A percentile compares a stretch with the other conserved stretches of the same genome.
Evolutionary conservation across 92 coral and sea anemone genomes (phyloP).

Genomic region (Hydrozoanthus gracilis): DNA sequence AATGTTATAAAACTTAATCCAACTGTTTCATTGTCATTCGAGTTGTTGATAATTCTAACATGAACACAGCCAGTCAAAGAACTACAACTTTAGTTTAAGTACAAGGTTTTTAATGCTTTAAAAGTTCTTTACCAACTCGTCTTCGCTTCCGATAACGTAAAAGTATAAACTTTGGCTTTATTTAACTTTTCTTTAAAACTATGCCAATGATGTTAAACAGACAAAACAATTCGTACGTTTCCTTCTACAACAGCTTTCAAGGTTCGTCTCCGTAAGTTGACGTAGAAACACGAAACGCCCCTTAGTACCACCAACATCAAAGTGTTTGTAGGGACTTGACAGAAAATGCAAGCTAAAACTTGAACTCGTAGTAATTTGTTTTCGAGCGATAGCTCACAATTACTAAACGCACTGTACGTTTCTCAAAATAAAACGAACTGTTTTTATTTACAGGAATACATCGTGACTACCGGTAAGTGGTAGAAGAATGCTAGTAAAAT

Average conservation of each 20-base stretch:
- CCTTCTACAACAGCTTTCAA: neutral
- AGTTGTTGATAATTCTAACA: neutral
- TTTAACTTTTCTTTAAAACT: neutral
- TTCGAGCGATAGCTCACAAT: too few species aligned
- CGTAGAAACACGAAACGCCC: neutral
- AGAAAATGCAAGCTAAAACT: neutral
- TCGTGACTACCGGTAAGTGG: neutral
- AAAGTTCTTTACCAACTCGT: neutral
- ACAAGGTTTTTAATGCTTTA: neutral
- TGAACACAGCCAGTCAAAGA: neutral
- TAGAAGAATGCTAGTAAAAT: neutral
- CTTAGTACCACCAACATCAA: neutral
- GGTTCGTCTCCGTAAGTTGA: neutral
- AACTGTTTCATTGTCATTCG: neutral
- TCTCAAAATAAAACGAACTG: too few species aligned
- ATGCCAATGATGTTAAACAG: neutral
- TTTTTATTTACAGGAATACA: too few species aligned
- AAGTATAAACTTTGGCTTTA: neutral
- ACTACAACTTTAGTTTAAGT: neutral
- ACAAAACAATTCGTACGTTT: neutral
- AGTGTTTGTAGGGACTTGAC: neutral
- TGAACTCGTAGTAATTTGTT: neutral
- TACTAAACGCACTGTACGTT: too few species aligned
- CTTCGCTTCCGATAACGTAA: neutral
- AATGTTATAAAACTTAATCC: neutral